A percentile compares a stretch with the other conserved stretches of the same genome.
Evolutionary conservation across 2,113 vertebrate genomes (phyloP).

Genomic region (Dendrocopos noguchii): DNA sequence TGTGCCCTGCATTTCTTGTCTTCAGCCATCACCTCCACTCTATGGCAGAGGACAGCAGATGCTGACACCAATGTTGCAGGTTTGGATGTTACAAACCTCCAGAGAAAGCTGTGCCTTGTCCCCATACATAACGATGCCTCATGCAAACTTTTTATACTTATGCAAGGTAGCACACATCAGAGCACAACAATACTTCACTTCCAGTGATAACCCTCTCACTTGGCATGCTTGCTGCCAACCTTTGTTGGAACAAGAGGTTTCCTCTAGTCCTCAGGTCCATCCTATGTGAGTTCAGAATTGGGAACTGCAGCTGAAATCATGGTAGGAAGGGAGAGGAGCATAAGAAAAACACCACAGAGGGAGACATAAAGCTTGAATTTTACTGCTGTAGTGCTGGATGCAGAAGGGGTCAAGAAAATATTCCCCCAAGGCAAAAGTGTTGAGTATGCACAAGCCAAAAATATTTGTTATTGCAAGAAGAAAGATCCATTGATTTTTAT

Average conservation of each 20-base stretch:
- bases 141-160: neutral
- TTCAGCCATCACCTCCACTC: neutral
- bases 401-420: neutral
- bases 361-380: neutral
- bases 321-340: neutral
- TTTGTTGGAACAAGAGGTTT: neutral
- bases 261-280: neutral
- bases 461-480: neutral
- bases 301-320: neutral
- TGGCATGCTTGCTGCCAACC: neutral
- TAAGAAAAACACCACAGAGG: neutral
- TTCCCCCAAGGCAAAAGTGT: neutral
- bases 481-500: neutral
- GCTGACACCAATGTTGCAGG: neutral
- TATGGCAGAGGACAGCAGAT: neutral
- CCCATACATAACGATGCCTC: neutral
- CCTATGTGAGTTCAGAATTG: neutral
- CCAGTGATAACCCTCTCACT: neutral
- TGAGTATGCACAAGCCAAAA: neutral
- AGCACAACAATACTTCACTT: neutral
- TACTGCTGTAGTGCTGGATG: neutral
- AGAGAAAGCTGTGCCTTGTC: neutral
- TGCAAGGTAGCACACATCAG: neutral
- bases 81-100: neutral
- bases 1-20: neutral